These are phyloP conservation scores for Callospermophilus lateralis DNA, from an alignment of 2,113 vertebrate genomes.

Conservation along the genomic window DNA sequence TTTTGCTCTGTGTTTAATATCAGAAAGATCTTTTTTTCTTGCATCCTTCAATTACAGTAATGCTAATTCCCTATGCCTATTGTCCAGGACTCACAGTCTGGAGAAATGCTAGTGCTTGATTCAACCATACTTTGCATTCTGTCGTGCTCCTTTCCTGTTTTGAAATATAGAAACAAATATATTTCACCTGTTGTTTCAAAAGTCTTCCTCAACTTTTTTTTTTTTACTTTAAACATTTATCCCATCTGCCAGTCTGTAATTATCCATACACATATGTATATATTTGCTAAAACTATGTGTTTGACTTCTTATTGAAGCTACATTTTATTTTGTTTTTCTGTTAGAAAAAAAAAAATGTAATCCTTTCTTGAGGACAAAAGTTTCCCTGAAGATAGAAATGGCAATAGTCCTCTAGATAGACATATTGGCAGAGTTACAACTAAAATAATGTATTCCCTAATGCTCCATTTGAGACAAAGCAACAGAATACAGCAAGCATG, in stretches of 20 bases:
- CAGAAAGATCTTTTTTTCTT: background rate
- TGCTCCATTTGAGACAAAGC: no score
- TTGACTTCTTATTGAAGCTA: background rate
- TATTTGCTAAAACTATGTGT: background rate
- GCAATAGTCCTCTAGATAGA: no score
- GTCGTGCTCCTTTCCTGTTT: background rate
- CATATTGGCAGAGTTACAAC: no score
- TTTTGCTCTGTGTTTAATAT: background rate
- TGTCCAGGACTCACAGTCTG: accelerated
- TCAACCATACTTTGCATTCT: background rate
- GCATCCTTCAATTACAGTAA: accelerated
- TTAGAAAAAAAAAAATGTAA: no score
- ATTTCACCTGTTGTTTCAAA: background rate
- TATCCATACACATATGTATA: background rate
- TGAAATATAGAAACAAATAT: background rate
- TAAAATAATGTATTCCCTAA: no score
- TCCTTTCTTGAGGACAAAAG: no score
- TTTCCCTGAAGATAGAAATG: no score
- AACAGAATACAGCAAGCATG: no score
- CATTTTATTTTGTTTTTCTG: no score
- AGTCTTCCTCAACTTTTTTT: no score
- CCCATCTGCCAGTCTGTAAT: background rate
- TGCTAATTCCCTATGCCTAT: accelerated
- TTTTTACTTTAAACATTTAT: background rate
- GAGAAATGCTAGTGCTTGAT: background rate